Base-by-base conservation (phyloP, 1,140 invertebrate genomes). In the Ganaspis sp. region DNA sequence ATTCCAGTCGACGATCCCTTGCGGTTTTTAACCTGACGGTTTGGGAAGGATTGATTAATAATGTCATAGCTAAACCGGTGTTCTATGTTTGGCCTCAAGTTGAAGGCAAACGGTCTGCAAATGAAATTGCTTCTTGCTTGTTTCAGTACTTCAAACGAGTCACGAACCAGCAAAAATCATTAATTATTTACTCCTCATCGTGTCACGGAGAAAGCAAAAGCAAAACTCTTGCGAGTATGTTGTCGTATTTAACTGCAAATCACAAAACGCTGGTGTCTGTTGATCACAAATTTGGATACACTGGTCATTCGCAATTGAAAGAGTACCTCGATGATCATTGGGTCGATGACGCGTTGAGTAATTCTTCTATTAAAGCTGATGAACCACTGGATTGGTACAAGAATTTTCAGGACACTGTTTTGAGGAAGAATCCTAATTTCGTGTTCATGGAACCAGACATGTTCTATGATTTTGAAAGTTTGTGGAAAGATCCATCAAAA, bases 391-490 rank as follows among this genome's bases (percentile, higher is more conserved):
- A 64, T 64, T 64, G 58, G 58, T 64, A 64, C 23, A 12, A 15
- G n/a, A 49, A 49, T 49, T 49, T 49, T 8, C n/a, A 49, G 6
- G 12, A 4, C 6, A 17, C 17, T 15, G 58, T 21, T 11, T 15
- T 1, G 9, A n/a, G 4, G 6, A 29, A 64, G 1, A 64, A 64
- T n/a, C 9, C 9, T 8, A 29, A 29, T 64, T 29, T 64, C 6
- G 58, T 64, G 5, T 29, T 64, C 6, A 64, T 64, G 58, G 26
- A 64, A 1, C 58, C 58, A 4, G 58, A 64, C 1, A 64, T n/a
- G 26, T 64, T 64, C 29, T n/a, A 29, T n/a, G 58, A 64, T 29
- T 64, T 64, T 64, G 58, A 64, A n/a, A 64, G 58, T 29, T 64
- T 64, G 15, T 64, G 58, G 58, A 64, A 64, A 34, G 58, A 34